phyloP scores from a whole-genome alignment of 2,113 vertebrate species.

The Eulemur macaco region DNA sequence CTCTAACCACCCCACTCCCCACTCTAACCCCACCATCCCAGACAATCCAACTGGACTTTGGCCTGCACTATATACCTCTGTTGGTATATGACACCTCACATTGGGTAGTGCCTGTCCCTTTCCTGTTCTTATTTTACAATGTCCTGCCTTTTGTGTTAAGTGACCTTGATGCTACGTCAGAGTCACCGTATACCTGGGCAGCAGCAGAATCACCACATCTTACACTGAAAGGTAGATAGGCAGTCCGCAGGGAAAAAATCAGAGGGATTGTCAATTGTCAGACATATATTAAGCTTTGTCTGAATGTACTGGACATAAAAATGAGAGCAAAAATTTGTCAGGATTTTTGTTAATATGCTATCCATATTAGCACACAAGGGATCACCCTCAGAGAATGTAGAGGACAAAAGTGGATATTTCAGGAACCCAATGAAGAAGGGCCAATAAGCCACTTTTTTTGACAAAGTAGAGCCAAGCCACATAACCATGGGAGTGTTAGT shows the following conservation, averaged over 20 bases:
- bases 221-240: neutral
- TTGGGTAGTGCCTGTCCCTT: neutral
- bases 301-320: constrained; percentile 64
- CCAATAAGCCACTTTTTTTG: constrained; percentile 53
- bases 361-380: neutral
- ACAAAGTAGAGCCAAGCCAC: constrained; percentile 43
- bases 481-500: constrained; percentile 57
- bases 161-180: neutral
- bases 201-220: constrained; percentile 63
- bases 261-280: constrained; percentile 17
- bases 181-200: neutral
- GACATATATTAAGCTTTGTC: constrained; percentile 52
- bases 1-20: neutral
- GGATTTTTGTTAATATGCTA: constrained; percentile 7
- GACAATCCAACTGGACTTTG: neutral
- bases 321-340: constrained; percentile 66
- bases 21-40: neutral
- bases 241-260: constrained; percentile 54
- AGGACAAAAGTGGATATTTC: neutral
- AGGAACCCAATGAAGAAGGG: constrained; percentile 17
- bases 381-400: constrained; percentile 27
- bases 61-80: neutral
- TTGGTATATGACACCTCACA: too few relatives aligned
- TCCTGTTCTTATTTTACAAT: neutral
- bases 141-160: neutral